phyloP scores from a whole-genome alignment of 2,797 vertebrate species.

The Mormyrus hasselquistii region DNA sequence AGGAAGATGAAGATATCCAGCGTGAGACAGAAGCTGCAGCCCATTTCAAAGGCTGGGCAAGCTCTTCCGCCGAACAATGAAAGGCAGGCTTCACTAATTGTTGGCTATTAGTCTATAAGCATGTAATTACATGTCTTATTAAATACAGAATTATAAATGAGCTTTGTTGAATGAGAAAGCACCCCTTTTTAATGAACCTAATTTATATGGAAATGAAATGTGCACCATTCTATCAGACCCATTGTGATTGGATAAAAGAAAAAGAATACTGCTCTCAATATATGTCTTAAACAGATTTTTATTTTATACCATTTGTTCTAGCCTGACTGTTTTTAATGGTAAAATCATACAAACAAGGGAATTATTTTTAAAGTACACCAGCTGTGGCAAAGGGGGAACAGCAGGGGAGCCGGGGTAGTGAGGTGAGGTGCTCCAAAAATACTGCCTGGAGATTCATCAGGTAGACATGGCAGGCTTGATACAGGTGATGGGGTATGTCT shows the following conservation, averaged over 20 bases:
- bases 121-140: conserved; percentile 72
- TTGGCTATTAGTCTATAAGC: conserved; percentile 67
- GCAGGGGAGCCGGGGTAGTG: neutral
- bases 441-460: neutral
- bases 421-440: neutral
- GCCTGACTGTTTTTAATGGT: neutral
- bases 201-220: conserved; percentile 78
- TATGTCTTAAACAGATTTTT: neutral
- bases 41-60: neutral
- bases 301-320: neutral
- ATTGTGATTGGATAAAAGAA: conserved; percentile 54
- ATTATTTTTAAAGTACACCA: neutral
- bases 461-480: neutral
- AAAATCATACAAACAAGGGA: neutral
- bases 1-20: neutral
- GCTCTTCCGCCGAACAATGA: conserved; percentile 19
- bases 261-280: neutral
- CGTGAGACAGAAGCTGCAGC: neutral
- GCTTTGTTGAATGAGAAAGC: conserved; percentile 69
- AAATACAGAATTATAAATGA: conserved; percentile 75
- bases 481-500: neutral
- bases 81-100: conserved; percentile 56
- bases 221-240: conserved; percentile 60
- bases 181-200: conserved; percentile 72
- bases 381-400: neutral